Evolutionary conservation across 2,113 vertebrate species (phyloP), one percentile per base, ranked within the genome.

Genomic region (Poeciliopsis turrubarensis): DNA sequence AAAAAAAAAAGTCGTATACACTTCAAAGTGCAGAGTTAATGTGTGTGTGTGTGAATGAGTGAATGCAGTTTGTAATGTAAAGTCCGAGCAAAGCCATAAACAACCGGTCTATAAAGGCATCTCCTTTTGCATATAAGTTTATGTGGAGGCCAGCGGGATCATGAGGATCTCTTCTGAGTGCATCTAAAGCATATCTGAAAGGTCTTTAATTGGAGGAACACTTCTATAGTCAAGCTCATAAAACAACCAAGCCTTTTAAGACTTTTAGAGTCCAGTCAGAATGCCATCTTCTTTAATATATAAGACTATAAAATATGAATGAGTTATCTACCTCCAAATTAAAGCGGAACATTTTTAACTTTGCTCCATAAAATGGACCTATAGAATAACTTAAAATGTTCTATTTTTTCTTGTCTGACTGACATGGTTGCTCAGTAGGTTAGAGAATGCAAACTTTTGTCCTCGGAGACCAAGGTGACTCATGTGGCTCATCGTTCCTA

Each of bases 251-350:
- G 68, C 66, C 67, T 66, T 80, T 72, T 68, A 27, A 65, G 68
- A 77, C 60, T 73, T 86, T 89, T 66, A 84, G 57, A 79, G 68
- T 67, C 70, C 44, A 73, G 72, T 77, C 65, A 88, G 68, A 63
- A 86, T 64, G 80, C 81, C 83, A 47, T 76, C 44, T 61, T 81
- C 65, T 60, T 44, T 60, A 74, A 75, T 67, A 81, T 73, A 60
- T 31, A 61, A 73, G 73, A 80, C 62, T 31, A 83, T 91, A 80
- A 90, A 85, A 89, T 57, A 82, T 51, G 68, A 89, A 87, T 61
- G 80, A 85, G 69, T 66, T 39, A 31, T 77, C 66, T 69, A 34
- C 70, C 64, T 80, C 66, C 30, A 70, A 79, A 85, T 84, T 68
- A 78, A 83, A 84, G 15, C 72, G 70, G 47, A 65, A 60, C n/a